Conservation (phyloP, 2,113 vertebrate species). For the Misgurnus mizolepis region DNA sequence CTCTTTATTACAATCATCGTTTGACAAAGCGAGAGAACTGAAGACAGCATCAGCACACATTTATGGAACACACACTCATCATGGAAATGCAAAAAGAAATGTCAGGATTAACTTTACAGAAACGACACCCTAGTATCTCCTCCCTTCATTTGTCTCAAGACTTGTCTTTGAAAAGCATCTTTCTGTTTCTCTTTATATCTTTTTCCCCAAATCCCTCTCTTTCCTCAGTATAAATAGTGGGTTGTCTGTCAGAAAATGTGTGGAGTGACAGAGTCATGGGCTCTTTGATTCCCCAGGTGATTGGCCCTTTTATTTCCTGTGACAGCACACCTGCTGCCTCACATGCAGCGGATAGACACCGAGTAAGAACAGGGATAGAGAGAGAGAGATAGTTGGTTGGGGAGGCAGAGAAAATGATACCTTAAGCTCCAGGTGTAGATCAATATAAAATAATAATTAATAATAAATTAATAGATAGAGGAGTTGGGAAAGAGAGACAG, state of each 20-base stretch:
- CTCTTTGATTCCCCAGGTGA: slow-evolving; percentile 54
- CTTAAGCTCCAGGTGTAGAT: slow-evolving; percentile 16
- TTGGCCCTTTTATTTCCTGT: slow-evolving; percentile 45
- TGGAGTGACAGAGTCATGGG: slow-evolving; percentile 43
- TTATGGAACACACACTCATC: slow-evolving; percentile 13
- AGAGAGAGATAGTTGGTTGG: slow-evolving; percentile 5
- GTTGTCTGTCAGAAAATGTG: slow-evolving; percentile 37
- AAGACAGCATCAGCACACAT: slow-evolving; percentile 17
- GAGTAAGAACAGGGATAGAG: background rate
- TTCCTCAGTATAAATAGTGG: slow-evolving; percentile 36
- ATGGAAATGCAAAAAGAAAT: slow-evolving; percentile 6
- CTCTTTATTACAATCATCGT: slow-evolving; percentile 33
- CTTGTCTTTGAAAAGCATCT: background rate
- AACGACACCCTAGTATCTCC: background rate
- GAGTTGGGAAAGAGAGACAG: background rate
- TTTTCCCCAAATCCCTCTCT: background rate
- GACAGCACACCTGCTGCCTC: slow-evolving; percentile 53
- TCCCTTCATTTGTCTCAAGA: background rate
- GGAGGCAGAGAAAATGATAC: slow-evolving; percentile 24
- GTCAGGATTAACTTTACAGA: slow-evolving; percentile 4
- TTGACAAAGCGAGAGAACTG: slow-evolving; percentile 28
- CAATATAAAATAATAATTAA: slow-evolving; percentile 36
- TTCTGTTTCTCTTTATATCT: background rate
- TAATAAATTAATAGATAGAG: slow-evolving; percentile 32
- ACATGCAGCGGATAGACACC: slow-evolving; percentile 15